Evolutionary conservation across 30 jellyfish, hydroid and myxozoan genomes (phyloP).

Genomic region (Calvadosia cruxmelitensis): DNA sequence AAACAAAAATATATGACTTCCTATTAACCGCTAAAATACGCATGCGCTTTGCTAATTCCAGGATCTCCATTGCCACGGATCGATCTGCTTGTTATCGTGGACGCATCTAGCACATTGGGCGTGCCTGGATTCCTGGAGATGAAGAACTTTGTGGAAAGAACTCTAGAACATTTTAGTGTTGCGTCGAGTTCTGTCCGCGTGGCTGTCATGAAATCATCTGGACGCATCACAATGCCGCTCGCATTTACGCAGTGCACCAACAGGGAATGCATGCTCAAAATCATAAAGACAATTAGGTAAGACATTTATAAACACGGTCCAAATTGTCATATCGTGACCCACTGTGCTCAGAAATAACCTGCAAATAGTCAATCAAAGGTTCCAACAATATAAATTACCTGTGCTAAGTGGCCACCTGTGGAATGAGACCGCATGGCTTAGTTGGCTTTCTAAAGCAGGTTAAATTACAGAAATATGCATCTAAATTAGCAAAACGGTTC

Average conservation of each 20-base stretch:
- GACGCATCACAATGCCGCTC: not conserved
- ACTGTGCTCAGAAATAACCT: too few relatives aligned
- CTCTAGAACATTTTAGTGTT: not conserved
- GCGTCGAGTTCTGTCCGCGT: not conserved
- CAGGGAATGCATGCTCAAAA: constrained; percentile 1
- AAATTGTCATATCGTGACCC: too few relatives aligned
- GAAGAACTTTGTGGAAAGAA: not conserved
- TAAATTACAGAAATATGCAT: too few relatives aligned
- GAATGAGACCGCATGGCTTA: too few relatives aligned
- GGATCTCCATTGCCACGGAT: not conserved
- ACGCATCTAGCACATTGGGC: not conserved
- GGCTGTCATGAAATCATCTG: not conserved
- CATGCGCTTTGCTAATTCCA: not conserved
- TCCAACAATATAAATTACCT: too few relatives aligned
- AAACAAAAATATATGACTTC: too few relatives aligned
- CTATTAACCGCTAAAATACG: not conserved
- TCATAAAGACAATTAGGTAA: not conserved
- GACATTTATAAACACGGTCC: too few relatives aligned
- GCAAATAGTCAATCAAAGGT: too few relatives aligned
- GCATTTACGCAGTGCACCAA: not conserved
- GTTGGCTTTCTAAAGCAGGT: too few relatives aligned
- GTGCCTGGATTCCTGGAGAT: not conserved
- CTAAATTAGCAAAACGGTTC: too few relatives aligned
- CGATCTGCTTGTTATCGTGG: not conserved
- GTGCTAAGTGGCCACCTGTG: too few relatives aligned